Evolutionary conservation across 1,140 invertebrate species (phyloP).

Genomic region (Thaumatotibia leucotreta): DNA sequence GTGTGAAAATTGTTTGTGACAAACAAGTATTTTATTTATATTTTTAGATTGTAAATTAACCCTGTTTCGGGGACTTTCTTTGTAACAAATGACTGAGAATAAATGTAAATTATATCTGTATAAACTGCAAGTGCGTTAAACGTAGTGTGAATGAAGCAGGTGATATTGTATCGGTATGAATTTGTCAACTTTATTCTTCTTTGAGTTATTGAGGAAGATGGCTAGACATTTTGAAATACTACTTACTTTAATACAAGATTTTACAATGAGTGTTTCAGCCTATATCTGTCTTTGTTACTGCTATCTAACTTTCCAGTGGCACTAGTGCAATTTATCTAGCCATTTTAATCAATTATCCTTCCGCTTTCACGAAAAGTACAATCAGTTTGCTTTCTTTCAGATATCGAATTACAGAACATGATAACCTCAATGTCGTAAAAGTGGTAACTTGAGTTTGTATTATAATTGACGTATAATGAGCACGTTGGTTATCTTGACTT

Average conservation of each 20-base stretch:
- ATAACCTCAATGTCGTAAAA: constrained; percentile 14
- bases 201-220: constrained; percentile 23
- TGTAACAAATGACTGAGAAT: constrained; percentile 38
- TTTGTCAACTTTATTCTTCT: constrained; percentile 14
- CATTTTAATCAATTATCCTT: constrained; percentile 18
- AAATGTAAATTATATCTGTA: constrained; percentile 35
- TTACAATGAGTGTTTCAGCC: not conserved
- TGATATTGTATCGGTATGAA: constrained; percentile 29
- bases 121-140: constrained; percentile 35
- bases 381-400: constrained; percentile 34
- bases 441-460: constrained; percentile 27
- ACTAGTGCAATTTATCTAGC: constrained; percentile 16
- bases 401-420: constrained; percentile 22
- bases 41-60: constrained; percentile 17
- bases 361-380: constrained; percentile 16
- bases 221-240: constrained; percentile 17
- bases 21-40: constrained; percentile 34
- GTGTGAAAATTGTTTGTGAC: constrained; percentile 23
- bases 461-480: constrained; percentile 59
- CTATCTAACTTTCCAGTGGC: not conserved
- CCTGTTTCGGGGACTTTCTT: constrained; percentile 15
- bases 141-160: constrained; percentile 26
- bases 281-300: not conserved
- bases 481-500: constrained; percentile 64
- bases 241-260: not conserved